Conservation (phyloP, 2,113 vertebrate species). For the Elephantulus edwardii region DNA sequence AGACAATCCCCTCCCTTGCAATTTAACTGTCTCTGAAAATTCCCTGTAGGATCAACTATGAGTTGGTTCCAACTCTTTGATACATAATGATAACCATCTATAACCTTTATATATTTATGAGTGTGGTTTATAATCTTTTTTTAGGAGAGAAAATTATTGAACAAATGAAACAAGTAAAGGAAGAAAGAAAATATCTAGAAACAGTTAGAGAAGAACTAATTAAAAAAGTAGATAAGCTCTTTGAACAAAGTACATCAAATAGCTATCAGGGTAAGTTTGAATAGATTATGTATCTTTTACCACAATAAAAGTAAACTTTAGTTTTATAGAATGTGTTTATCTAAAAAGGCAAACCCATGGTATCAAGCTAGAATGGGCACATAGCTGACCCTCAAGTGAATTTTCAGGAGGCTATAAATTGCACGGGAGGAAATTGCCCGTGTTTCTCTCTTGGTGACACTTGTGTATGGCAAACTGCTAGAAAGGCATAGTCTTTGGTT, state of each 20-base stretch:
- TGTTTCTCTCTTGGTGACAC: too few species aligned
- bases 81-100: slow-evolving; percentile 18
- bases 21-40: too few species aligned
- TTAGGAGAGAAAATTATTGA: slow-evolving; percentile 86
- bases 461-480: too few species aligned
- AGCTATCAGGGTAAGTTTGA: slow-evolving; percentile 87
- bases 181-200: slow-evolving; percentile 88
- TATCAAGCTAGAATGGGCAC: too few species aligned
- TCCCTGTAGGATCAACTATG: too few species aligned
- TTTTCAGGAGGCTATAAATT: not conserved
- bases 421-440: too few species aligned
- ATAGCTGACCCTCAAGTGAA: too few species aligned
- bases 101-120: slow-evolving; percentile 62
- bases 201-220: slow-evolving; percentile 89
- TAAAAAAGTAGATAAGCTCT: slow-evolving; percentile 87
- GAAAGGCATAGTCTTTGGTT: too few species aligned
- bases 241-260: slow-evolving; percentile 87
- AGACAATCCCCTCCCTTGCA: too few species aligned
- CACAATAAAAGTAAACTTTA: slow-evolving; percentile 50
- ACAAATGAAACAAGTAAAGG: slow-evolving; percentile 87
- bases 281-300: slow-evolving; percentile 59
- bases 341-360: not conserved
- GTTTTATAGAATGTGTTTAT: not conserved
- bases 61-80: too few species aligned
- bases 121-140: slow-evolving; percentile 68